Evolutionary conservation across 2,113 vertebrate species (phyloP), one percentile per base, ranked within the genome.

Genomic region (Casuarius casuarius): DNA sequence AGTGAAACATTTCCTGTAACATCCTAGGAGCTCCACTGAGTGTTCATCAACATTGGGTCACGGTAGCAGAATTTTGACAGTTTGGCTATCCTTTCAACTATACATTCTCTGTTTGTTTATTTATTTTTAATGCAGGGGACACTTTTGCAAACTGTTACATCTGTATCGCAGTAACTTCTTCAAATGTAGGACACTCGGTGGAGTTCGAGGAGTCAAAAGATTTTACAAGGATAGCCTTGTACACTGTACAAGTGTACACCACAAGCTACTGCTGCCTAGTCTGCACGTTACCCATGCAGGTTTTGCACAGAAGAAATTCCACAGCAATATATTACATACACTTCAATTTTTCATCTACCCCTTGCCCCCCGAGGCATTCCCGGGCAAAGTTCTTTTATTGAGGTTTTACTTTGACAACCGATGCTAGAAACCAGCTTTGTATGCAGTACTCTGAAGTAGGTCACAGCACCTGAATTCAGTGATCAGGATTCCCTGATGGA

Each of bases 51-150:
- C 8, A 31, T 21, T 42, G 74, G 84, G 56, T 66, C 71, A 89
- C 0, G 0, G 59, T 71, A 77, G 49, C 3, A 0, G 6, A 29
- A 83, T 21, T 35, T 52, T 83, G 48, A 80, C 29, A 52, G 40
- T 2, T 82, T 44, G 58, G 9, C 54, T 62, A 19, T 33, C 56
- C 56, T 17, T 59, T 33, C 56, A 31, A 59, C 33, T 59, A 59
- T 20, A 59, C 31, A 8, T 31, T 10, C 15, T 9, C 7, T 56
- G 28, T 17, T 58, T 19, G 19, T 59, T 33, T 59, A 33, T 59
- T 59, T 59, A 59, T 33, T 33, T 59, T 59, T 59, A 59, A 31
- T 59, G 56, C 56, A 59, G 56, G 56, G 56, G 17, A 59, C 29
- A 29, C 17, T 33, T 59, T 33, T 10, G 29, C 56, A 59, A 59